A percentile compares a stretch with the other conserved stretches of the same genome.
Evolutionary conservation across 2,113 vertebrate species (phyloP).

Genomic region (Aptenodytes forsteri): DNA sequence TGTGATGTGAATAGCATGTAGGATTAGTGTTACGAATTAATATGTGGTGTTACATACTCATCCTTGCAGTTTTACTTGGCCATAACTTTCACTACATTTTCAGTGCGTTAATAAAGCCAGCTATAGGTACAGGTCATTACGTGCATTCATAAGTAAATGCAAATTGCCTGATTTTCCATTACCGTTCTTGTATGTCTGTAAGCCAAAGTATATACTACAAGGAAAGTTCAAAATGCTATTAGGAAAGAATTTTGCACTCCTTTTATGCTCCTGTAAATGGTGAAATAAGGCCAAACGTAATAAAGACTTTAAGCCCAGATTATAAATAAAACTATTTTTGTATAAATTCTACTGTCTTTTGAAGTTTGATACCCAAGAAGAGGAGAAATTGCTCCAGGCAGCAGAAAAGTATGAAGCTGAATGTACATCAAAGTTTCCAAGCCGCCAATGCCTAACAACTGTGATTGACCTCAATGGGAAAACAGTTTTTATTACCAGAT

Average conservation of each 20-base stretch:
- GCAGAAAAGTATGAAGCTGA: constrained; percentile 86
- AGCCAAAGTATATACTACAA: background rate
- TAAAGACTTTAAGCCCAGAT: background rate
- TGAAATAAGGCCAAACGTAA: background rate
- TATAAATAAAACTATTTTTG: background rate
- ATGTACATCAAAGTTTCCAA: constrained; percentile 78
- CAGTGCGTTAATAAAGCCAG: background rate
- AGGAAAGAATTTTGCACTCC: background rate
- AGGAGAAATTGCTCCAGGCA: constrained; percentile 87
- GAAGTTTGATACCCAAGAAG: constrained; percentile 94
- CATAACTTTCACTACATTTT: background rate
- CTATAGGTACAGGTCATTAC: background rate
- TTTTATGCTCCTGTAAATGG: background rate
- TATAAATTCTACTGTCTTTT: constrained; percentile 5
- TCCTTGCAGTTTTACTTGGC: background rate
- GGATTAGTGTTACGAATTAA: background rate
- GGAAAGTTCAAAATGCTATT: background rate
- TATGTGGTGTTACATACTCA: background rate
- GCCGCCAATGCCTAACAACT: constrained; percentile 85
- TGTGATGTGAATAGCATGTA: background rate
- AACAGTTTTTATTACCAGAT: constrained; percentile 89
- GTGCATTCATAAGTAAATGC: background rate
- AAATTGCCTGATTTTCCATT: background rate
- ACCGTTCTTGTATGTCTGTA: background rate
- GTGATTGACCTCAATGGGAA: constrained; percentile 91